Conservation (phyloP, 1,140 invertebrate species). For the Sesamia nonagrioides region DNA sequence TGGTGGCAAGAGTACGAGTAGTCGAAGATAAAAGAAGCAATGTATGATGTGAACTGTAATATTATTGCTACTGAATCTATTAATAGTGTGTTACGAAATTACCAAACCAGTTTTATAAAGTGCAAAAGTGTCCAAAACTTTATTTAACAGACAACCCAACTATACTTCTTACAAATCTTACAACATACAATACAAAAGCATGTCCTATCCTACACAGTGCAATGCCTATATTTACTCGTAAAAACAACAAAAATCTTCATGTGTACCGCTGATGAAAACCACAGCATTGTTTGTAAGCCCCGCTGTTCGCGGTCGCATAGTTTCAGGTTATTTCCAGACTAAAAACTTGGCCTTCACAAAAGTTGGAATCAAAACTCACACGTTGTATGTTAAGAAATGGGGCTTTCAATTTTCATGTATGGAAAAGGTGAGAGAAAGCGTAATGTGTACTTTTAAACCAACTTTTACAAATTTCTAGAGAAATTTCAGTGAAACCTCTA, state of each 20-base stretch:
- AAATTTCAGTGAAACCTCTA: too few species aligned
- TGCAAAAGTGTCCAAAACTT: too few species aligned
- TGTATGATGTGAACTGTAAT: too few species aligned
- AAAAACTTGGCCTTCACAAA: conserved; percentile 36
- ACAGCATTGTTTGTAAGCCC: conserved; percentile 23
- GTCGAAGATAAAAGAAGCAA: too few species aligned
- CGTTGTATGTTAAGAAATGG: conserved; percentile 13
- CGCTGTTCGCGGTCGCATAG: conserved; percentile 20
- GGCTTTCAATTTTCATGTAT: conserved; percentile 17
- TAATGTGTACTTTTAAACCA: neutral
- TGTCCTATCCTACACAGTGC: neutral
- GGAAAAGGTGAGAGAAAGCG: neutral
- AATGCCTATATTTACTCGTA: conserved; percentile 16
- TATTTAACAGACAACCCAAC: too few species aligned
- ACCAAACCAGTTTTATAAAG: too few species aligned
- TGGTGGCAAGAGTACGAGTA: too few species aligned
- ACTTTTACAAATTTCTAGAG: neutral
- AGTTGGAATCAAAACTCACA: neutral
- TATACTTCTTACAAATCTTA: too few species aligned
- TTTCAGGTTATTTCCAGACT: conserved; percentile 35
- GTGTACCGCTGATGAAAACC: conserved; percentile 16
- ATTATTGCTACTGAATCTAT: too few species aligned
- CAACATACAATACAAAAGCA: neutral
- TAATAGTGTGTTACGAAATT: too few species aligned
- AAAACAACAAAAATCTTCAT: conserved; percentile 35